Evolutionary conservation across 2,113 vertebrate genomes (phyloP).

Genomic region (Stigmatopora argus): DNA sequence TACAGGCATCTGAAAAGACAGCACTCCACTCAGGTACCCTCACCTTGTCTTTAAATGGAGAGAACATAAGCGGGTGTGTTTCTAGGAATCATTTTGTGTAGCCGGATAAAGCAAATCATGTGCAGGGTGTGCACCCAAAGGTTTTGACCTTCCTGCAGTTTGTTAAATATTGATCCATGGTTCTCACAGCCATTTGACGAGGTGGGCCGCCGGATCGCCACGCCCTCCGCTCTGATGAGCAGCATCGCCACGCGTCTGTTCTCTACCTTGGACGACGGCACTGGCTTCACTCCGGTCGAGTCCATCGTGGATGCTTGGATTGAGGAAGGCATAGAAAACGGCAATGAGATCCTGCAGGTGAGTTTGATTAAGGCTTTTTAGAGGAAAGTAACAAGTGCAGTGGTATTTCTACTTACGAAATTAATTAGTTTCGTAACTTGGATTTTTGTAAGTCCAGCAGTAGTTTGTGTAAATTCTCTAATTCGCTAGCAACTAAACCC

Average conservation of each 20-base stretch:
- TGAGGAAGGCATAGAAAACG: slow-evolving; percentile 87
- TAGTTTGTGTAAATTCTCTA: too few relatives aligned
- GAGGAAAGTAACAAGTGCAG: too few relatives aligned
- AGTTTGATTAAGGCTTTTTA: too few relatives aligned
- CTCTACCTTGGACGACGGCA: slow-evolving; percentile 86
- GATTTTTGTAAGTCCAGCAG: too few relatives aligned
- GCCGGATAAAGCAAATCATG: too few relatives aligned
- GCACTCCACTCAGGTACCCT: slow-evolving; percentile 85
- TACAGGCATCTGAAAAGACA: slow-evolving; percentile 89
- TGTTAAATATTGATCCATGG: background rate
- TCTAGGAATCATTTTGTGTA: too few relatives aligned
- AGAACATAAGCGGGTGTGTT: too few relatives aligned
- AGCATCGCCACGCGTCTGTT: slow-evolving; percentile 80
- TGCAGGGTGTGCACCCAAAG: too few relatives aligned
- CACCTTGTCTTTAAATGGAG: background rate
- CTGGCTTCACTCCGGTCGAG: slow-evolving; percentile 80
- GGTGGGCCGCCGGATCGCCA: slow-evolving; percentile 77
- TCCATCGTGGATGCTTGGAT: slow-evolving; percentile 84
- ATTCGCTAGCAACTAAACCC: too few relatives aligned
- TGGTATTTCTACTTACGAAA: too few relatives aligned
- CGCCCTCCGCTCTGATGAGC: slow-evolving; percentile 73
- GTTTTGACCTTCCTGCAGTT: too few relatives aligned
- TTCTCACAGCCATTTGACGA: slow-evolving; percentile 83
- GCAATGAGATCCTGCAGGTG: slow-evolving; percentile 89
- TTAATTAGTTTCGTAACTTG: too few relatives aligned